Percentiles rank a stretch among this genome's conserved stretches.
These are phyloP conservation scores for Epizoanthus stellaris DNA, from an alignment of 92 coral and sea anemone genomes.

Conservation along the genomic window DNA sequence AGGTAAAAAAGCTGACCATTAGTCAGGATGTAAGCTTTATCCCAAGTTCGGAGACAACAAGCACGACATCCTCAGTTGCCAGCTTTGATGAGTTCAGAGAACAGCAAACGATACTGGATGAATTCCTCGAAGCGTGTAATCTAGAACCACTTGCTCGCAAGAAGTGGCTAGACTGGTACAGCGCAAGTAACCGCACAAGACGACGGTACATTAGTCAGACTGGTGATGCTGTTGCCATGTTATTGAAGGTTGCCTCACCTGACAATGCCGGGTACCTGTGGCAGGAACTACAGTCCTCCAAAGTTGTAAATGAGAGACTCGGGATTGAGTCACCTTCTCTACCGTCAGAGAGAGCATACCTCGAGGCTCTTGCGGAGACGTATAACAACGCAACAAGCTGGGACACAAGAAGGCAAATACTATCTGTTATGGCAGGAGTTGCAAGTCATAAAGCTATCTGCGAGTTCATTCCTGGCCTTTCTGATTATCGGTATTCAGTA, in stretches of 20 bases:
- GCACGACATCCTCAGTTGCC: conserved; percentile 6
- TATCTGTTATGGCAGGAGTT: conserved; percentile 12
- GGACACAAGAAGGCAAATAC: conserved; percentile 19
- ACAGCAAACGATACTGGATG: not conserved
- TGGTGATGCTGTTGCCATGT: no score
- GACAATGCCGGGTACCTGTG: conserved; percentile 11
- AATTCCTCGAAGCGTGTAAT: not conserved
- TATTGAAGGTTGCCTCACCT: conserved; percentile 11
- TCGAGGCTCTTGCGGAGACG: conserved; percentile 25
- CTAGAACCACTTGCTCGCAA: not conserved
- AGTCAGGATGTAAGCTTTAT: not conserved
- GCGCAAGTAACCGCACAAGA: not conserved
- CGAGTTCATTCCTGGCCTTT: conserved; percentile 63
- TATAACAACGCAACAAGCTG: conserved; percentile 24
- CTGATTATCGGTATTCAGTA: conserved; percentile 48
- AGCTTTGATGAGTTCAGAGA: not conserved
- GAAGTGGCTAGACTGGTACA: not conserved
- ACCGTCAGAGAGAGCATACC: conserved; percentile 5
- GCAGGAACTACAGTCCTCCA: conserved; percentile 27
- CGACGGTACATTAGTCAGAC: no score
- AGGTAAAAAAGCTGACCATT: not conserved
- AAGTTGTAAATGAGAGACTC: conserved; percentile 23
- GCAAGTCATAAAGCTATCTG: conserved; percentile 24
- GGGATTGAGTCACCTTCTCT: not conserved
- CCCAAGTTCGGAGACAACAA: not conserved